Conservation (phyloP, 2,797 vertebrate species). For the Enteromius thamalakanensis region DNA sequence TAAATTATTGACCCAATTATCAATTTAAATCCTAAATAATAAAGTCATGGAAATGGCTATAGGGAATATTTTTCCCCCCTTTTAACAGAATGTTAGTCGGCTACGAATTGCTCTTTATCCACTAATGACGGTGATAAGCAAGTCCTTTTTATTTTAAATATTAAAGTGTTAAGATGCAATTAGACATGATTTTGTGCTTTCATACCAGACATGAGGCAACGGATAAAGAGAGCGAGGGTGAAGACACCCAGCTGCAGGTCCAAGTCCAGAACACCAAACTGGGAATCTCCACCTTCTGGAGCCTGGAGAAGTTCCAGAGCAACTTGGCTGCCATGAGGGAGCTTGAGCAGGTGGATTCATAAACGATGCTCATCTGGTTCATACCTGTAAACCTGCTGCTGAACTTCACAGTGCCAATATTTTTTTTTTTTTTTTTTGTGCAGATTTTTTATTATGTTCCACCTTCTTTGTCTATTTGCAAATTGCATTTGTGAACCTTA, state of each 20-base stretch:
- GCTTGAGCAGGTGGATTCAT: slow-evolving; percentile 82
- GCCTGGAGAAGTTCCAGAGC: slow-evolving; percentile 91
- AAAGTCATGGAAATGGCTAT: too few relatives aligned
- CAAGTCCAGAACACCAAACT: slow-evolving; percentile 89
- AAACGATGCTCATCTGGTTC: background rate
- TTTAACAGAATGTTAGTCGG: background rate
- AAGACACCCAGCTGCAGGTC: slow-evolving; percentile 74
- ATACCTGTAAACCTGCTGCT: background rate
- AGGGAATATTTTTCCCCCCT: too few relatives aligned
- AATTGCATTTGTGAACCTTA: too few relatives aligned
- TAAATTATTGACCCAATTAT: too few relatives aligned
- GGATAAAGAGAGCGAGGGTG: slow-evolving; percentile 64
- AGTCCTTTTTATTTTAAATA: too few relatives aligned
- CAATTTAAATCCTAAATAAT: too few relatives aligned
- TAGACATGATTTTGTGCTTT: background rate
- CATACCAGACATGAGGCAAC: slow-evolving; percentile 79
- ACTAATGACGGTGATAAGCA: background rate
- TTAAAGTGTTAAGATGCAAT: background rate
- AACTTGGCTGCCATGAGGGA: slow-evolving; percentile 93
- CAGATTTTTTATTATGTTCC: too few relatives aligned
- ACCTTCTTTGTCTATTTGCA: too few relatives aligned
- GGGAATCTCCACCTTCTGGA: slow-evolving; percentile 92
- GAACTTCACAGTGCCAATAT: too few relatives aligned
- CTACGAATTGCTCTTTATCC: background rate
- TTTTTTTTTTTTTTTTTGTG: background rate